Conservation (phyloP, 1,140 invertebrate species). For the Trypoxylus dichotomus region DNA sequence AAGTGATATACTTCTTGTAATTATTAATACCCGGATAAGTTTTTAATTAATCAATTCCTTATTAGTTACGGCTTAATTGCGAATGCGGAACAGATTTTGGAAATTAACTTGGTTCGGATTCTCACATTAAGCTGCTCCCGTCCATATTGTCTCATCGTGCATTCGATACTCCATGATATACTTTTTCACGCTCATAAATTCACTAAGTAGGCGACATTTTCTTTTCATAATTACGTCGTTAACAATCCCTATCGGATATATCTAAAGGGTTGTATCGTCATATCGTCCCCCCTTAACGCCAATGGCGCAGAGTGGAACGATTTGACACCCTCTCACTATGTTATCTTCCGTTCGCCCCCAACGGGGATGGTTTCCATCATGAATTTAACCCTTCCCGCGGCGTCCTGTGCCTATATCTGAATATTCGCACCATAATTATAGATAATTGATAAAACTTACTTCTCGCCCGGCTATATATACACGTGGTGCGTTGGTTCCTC, state of each 20-base stretch:
- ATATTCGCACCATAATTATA: slow-evolving; percentile 34
- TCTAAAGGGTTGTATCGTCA: slow-evolving; percentile 39
- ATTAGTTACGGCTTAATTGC: neutral
- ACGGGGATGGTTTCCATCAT: slow-evolving; percentile 37
- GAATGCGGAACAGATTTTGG: neutral
- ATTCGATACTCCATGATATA: neutral
- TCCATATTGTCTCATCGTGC: neutral
- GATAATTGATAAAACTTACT: slow-evolving; percentile 35
- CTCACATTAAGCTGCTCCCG: neutral
- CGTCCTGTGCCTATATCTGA: slow-evolving; percentile 22
- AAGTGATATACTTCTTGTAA: neutral
- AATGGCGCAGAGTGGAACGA: slow-evolving; percentile 39
- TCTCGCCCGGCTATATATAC: neutral
- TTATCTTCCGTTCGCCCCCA: slow-evolving; percentile 38
- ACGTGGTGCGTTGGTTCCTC: neutral
- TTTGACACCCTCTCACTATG: slow-evolving; percentile 38
- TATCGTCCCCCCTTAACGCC: slow-evolving; percentile 38
- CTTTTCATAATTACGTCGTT: slow-evolving; percentile 41
- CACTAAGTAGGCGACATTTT: slow-evolving; percentile 38
- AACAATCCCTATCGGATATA: slow-evolving; percentile 41
- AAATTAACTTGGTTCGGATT: neutral
- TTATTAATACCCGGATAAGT: too few relatives aligned
- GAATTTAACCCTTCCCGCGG: slow-evolving; percentile 36
- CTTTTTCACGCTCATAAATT: neutral
- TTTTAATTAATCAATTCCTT: neutral